phyloP scores from a whole-genome alignment of 2,113 vertebrate genomes.

The Heterochromis multidens region DNA sequence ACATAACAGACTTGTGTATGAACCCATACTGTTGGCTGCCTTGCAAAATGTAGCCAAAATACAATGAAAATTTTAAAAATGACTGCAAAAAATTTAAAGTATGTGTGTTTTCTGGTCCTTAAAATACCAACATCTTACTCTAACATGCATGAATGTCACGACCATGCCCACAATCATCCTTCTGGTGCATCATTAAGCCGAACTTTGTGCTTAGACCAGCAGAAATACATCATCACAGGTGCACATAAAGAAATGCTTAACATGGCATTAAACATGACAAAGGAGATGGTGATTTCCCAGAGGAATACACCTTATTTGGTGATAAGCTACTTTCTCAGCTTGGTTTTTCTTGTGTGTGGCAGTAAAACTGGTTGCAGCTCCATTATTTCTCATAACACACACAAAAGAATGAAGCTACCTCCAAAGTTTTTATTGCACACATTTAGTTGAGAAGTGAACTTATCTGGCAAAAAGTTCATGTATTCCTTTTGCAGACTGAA shows the following conservation, averaged over 20 bases:
- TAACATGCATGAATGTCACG: neutral
- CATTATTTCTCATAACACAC: neutral
- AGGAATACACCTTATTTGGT: conserved; percentile 41
- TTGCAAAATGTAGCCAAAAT: neutral
- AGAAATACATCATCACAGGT: neutral
- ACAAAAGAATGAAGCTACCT: neutral
- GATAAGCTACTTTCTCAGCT: conserved; percentile 18
- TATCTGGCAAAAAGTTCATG: conserved; percentile 16
- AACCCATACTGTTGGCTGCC: neutral
- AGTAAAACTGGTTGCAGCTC: neutral
- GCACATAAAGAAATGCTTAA: neutral
- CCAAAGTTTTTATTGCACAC: neutral
- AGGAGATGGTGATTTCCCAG: neutral
- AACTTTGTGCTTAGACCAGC: neutral
- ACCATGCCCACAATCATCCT: neutral
- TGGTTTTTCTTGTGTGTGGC: neutral
- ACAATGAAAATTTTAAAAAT: no score
- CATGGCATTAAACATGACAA: neutral
- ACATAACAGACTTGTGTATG: neutral
- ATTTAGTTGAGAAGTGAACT: conserved; percentile 20
- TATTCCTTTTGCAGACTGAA: conserved; percentile 26
- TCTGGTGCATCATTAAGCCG: neutral
- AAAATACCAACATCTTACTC: neutral
- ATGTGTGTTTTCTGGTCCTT: neutral
- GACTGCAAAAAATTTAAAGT: neutral